Evolutionary conservation across 2,797 vertebrate species (phyloP), one percentile per base, ranked within the genome.

Genomic region (Trachops cirrhosus): DNA sequence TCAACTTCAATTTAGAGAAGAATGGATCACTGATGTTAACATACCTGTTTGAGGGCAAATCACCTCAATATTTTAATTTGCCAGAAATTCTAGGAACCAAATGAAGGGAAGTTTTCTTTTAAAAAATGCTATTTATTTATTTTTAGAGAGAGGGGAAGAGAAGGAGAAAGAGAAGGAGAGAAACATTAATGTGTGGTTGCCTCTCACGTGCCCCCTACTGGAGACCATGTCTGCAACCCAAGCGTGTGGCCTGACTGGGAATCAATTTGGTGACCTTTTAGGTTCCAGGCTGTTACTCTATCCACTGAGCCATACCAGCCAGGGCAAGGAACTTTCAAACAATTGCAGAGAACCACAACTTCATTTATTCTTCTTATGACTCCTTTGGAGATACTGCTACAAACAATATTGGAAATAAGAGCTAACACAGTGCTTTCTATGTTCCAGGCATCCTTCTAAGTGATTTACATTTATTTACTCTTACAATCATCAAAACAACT

Each of bases 401-500:
- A 52, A 86, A 83, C 48, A 39, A n/a, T 37, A 10, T 16, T 80
- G 44, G 21, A 37, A 87, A 92, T 50, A 44, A 88, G 44, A 62
- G 46, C 46, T 39, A 84, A 73, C n/a, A 50, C 2, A 41, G 16
- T 39, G 48, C 18, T 86, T 89, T 46, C 29, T 93, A n/a, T 44
- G 85, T 62, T 86, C 3, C 29, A 52, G 34, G 37, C 29, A 91
- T 37, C 48, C 26, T 84, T 94, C 22, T 85, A 87, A 87, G n/a
- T 78, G 41, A 89, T 91, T 92, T 86, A 74, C 37, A 44, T 87
- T 80, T 86, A 86, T 93, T 93, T 91, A 80, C n/a, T 95, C 74
- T 84, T 93, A 74, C 46, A 82, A 3, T 59, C 44, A 79, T 90
- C 77, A 82, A 46, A 93, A 48, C 9, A 79, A 71, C 2, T 16